A percentile compares a stretch with the other conserved stretches of the same genome.
Conservation (phyloP, 2,797 vertebrate species). For the Tolypeutes matacus region DNA sequence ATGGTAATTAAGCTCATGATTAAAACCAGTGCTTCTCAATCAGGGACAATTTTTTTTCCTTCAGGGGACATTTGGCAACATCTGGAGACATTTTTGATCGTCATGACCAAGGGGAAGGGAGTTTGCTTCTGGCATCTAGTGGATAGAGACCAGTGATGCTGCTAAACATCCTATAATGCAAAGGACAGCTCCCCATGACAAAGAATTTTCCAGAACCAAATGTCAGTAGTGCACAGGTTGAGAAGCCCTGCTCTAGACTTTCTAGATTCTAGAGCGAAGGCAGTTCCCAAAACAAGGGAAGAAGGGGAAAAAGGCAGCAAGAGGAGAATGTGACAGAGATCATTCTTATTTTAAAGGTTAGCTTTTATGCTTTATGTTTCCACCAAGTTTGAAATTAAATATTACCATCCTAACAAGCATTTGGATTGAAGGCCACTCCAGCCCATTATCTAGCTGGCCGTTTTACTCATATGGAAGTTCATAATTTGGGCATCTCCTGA, state of each 20-base stretch:
- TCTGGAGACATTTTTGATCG: no score
- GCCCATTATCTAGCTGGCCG: not conserved
- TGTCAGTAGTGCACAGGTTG: not conserved
- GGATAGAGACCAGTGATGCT: not conserved
- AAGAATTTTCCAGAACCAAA: not conserved
- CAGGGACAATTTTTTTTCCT: not conserved
- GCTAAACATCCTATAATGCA: not conserved
- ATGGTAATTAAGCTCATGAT: not conserved
- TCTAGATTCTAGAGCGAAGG: not conserved
- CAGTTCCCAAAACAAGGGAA: not conserved
- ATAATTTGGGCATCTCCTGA: not conserved
- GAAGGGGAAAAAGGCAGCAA: not conserved
- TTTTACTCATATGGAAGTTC: conserved; percentile 5
- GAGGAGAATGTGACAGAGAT: not conserved
- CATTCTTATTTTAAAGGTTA: conserved; percentile 10
- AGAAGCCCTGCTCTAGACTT: not conserved
- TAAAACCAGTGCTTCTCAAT: conserved; percentile 19
- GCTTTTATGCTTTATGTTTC: not conserved
- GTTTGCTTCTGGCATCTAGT: no score
- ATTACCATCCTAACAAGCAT: not conserved
- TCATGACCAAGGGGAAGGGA: no score
- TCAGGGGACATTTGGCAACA: not conserved
- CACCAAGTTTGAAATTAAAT: not conserved
- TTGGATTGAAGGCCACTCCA: not conserved
- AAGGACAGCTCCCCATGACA: not conserved